These are phyloP conservation scores for Malaclemys terrapin DNA, from an alignment of 2,113 vertebrate species.

Conservation along the genomic window DNA sequence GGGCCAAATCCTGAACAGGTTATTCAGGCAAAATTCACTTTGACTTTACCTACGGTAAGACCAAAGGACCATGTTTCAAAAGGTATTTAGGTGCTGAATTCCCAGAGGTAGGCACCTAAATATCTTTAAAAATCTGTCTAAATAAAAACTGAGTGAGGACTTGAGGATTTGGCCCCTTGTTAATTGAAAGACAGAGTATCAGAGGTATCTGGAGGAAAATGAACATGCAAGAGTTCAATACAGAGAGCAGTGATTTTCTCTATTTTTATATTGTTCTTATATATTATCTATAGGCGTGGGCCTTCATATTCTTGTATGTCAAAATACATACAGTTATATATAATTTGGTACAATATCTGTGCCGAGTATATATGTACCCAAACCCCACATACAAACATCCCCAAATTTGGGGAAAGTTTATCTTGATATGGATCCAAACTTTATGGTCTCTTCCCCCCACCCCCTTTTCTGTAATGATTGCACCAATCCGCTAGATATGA, in stretches of 20 bases:
- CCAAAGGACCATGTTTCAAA: not conserved
- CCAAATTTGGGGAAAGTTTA: slow-evolving; percentile 49
- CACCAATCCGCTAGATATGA: not conserved
- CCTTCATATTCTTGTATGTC: slow-evolving; percentile 67
- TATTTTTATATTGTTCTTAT: slow-evolving; percentile 54
- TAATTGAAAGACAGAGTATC: not conserved
- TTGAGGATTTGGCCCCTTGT: not conserved
- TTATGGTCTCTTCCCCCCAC: not conserved
- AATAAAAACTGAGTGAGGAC: not conserved
- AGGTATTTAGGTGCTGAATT: not conserved
- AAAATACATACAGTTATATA: slow-evolving; percentile 71
- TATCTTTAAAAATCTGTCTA: not conserved
- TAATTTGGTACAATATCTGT: slow-evolving; percentile 10
- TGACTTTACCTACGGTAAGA: not conserved
- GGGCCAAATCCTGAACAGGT: not conserved
- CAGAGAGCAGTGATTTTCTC: not conserved
- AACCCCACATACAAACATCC: slow-evolving; percentile 59
- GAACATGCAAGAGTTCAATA: not conserved
- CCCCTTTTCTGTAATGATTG: not conserved
- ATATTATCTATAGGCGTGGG: slow-evolving; percentile 73
- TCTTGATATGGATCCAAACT: slow-evolving; percentile 62
- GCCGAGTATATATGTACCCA: slow-evolving; percentile 60
- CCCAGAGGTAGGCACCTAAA: not conserved
- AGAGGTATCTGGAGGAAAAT: not conserved
- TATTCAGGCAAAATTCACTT: not conserved